Evolutionary conservation across 2,888 invertebrate species (phyloP).

Genomic region (Pediacus dermestoides): DNA sequence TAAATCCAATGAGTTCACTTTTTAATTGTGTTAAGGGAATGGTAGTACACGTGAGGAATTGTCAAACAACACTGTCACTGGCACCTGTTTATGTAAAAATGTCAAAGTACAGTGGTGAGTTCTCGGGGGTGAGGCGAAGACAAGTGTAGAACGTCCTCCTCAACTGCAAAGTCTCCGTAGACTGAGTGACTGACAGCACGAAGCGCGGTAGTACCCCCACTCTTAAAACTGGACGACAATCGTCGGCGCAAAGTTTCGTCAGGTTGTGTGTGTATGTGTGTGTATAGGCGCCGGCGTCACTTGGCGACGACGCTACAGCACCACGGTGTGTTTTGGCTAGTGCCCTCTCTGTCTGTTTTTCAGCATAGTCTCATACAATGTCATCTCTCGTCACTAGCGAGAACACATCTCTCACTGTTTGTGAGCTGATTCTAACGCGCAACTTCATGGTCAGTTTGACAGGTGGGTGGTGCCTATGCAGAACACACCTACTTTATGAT

Average conservation of each 20-base stretch:
- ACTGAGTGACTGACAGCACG: constrained; percentile 52
- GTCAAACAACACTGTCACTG: too few species aligned
- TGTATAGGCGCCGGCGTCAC: constrained; percentile 46
- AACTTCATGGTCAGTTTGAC: constrained; percentile 50
- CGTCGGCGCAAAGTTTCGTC: constrained; percentile 47
- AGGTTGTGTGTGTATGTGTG: constrained; percentile 32
- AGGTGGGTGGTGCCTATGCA: constrained; percentile 41
- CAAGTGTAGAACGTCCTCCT: constrained; percentile 40
- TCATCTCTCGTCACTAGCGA: constrained; percentile 50
- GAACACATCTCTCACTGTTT: constrained; percentile 42
- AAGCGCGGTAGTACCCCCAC: constrained; percentile 46
- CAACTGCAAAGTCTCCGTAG: constrained; percentile 46
- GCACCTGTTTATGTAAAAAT: too few species aligned
- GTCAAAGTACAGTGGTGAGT: too few species aligned
- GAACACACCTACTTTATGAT: constrained; percentile 43
- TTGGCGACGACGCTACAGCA: constrained; percentile 31
- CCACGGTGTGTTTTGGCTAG: constrained; percentile 17
- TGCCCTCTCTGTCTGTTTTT: constrained; percentile 30
- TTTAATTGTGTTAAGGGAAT: too few species aligned
- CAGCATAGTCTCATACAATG: constrained; percentile 33
- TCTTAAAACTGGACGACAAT: constrained; percentile 31
- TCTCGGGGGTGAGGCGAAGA: constrained; percentile 18
- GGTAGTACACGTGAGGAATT: too few species aligned
- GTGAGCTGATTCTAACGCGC: constrained; percentile 40
- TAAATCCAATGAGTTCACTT: too few species aligned